phyloP scores from a whole-genome alignment of 2,113 vertebrate genomes.

The Psittacus erithacus region DNA sequence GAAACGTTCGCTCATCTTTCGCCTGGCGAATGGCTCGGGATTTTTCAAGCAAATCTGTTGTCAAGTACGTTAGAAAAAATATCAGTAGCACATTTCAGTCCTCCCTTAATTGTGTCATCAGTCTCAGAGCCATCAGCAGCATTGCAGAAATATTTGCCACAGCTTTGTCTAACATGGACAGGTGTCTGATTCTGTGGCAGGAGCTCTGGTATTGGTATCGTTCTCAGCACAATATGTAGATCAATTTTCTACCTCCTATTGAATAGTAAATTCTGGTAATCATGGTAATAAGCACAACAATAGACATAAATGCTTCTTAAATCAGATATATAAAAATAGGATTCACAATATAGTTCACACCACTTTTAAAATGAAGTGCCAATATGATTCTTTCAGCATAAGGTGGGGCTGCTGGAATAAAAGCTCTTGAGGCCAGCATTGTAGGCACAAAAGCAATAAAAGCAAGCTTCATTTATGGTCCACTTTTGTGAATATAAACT shows the following conservation, averaged over 20 bases:
- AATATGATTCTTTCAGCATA: neutral
- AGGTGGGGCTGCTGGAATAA: neutral
- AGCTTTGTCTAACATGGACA: neutral
- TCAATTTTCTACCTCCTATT: neutral
- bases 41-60: conserved; percentile 83
- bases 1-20: conserved; percentile 81
- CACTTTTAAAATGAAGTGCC: neutral
- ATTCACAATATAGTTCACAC: neutral
- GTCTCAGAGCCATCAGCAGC: neutral
- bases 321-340: neutral
- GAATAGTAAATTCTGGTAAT: neutral
- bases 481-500: neutral
- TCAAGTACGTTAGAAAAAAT: conserved; percentile 51
- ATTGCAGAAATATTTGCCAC: neutral
- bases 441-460: neutral
- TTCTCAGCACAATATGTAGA: neutral
- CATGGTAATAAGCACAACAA: neutral
- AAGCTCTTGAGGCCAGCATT: neutral
- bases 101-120: neutral
- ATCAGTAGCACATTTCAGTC: neutral
- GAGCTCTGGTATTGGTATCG: neutral
- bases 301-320: neutral
- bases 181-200: neutral
- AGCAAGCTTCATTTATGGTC: neutral
- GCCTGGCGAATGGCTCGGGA: conserved; percentile 83